These are phyloP conservation scores for Mormyrops attenuatus DNA, from an alignment of 2,797 vertebrate species.

Conservation along the genomic window DNA sequence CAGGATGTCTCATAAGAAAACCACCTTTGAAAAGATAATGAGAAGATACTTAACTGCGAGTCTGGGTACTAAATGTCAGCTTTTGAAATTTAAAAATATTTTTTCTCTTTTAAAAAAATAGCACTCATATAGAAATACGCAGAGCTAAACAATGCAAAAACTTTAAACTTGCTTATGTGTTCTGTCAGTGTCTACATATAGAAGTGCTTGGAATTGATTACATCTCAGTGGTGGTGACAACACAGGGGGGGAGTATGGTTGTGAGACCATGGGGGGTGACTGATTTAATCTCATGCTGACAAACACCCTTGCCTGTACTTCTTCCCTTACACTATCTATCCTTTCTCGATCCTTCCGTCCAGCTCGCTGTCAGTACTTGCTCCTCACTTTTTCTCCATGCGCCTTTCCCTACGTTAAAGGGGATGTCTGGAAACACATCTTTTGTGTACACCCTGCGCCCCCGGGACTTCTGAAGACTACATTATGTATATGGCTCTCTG, in stretches of 20 bases:
- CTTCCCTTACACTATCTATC: background rate
- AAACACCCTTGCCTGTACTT: background rate
- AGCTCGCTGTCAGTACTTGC: background rate
- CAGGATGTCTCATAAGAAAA: background rate
- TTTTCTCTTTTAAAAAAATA: background rate
- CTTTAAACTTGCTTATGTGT: background rate
- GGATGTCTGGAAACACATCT: background rate
- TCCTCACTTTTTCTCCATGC: background rate
- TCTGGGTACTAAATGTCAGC: background rate
- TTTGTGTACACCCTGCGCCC: background rate
- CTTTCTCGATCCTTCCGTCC: background rate
- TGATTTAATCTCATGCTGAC: background rate
- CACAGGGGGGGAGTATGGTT: background rate
- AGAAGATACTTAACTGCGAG: background rate
- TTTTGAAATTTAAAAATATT: background rate
- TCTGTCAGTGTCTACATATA: background rate
- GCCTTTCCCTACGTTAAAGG: conserved; percentile 19
- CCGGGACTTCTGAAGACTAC: background rate
- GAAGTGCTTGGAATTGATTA: background rate
- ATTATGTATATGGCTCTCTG: conserved; percentile 2
- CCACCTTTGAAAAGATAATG: background rate
- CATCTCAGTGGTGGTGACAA: conserved; percentile 6
- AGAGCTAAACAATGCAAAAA: background rate
- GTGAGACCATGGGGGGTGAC: background rate
- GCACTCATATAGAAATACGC: background rate